Evolutionary conservation across 1,140 invertebrate species (phyloP).

Genomic region (Ostrea edulis): DNA sequence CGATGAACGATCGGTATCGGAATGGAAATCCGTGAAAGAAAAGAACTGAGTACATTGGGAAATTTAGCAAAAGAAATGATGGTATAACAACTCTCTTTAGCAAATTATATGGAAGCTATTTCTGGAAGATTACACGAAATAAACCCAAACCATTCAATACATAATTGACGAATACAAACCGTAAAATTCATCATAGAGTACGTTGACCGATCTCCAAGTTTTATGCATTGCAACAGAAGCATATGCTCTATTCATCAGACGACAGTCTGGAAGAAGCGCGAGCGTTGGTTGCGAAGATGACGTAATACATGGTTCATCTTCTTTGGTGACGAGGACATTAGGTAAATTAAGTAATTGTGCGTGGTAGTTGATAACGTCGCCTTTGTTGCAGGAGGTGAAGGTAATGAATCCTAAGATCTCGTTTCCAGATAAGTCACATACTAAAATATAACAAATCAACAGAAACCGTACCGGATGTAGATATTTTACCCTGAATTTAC

Average conservation of each 20-base stretch:
- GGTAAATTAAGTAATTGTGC: background rate
- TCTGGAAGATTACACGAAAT: no score
- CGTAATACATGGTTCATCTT: background rate
- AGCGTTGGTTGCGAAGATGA: slow-evolving; percentile 1
- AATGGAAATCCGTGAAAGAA: no score
- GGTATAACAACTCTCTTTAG: no score
- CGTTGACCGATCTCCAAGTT: background rate
- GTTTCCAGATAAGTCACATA: background rate
- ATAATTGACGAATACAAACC: background rate
- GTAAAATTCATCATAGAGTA: slow-evolving; percentile 2
- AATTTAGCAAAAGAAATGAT: no score
- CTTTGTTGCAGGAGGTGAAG: background rate
- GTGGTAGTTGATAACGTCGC: background rate
- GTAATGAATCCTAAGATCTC: background rate
- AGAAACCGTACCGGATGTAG: no score
- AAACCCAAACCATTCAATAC: no score
- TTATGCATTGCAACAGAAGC: background rate
- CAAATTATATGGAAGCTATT: no score
- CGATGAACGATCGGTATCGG: no score
- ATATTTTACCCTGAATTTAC: no score
- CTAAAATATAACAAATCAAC: background rate
- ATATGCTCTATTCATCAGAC: background rate
- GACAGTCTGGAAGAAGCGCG: background rate
- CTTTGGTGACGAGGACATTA: slow-evolving; percentile 2
- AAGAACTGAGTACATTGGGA: no score